Conservation (phyloP, 1,140 invertebrate species). For the Drosophila athabasca region DNA sequence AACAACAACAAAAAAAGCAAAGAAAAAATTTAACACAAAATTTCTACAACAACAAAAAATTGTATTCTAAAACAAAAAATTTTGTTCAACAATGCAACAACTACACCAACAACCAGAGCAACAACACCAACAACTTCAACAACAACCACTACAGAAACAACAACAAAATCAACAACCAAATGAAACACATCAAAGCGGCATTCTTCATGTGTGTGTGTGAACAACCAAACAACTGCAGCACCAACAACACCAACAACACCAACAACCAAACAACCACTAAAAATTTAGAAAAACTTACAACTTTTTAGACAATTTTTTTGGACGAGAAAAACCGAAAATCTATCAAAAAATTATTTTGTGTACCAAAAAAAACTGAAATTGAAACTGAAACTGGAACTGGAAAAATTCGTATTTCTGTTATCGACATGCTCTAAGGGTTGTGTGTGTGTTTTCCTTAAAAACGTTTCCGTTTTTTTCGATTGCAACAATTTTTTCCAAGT, state of each 20-base stretch:
- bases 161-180: constrained; percentile 32
- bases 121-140: constrained; percentile 36
- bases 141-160: constrained; percentile 20
- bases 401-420: background rate
- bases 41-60: constrained; percentile 18
- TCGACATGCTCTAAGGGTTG: constrained; percentile 42
- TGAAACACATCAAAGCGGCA: constrained; percentile 33
- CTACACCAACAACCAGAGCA: constrained; percentile 41
- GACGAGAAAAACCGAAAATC: constrained; percentile 30
- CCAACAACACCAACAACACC: constrained; percentile 25
- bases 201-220: constrained; percentile 65
- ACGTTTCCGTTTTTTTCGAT: background rate
- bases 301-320: constrained; percentile 38
- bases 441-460: constrained; percentile 56
- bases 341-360: constrained; percentile 1
- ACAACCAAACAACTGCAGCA: constrained; percentile 50
- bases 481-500: constrained; percentile 59
- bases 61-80: constrained; percentile 26
- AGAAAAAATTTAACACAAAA: constrained; percentile 30
- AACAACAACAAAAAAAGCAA: constrained; percentile 15
- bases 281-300: constrained; percentile 43
- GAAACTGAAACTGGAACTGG: too few species aligned
- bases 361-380: too few species aligned
- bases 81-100: constrained; percentile 54
- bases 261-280: constrained; percentile 23